phyloP scores from a whole-genome alignment of 2,113 vertebrate genomes.

The Chionis minor region DNA sequence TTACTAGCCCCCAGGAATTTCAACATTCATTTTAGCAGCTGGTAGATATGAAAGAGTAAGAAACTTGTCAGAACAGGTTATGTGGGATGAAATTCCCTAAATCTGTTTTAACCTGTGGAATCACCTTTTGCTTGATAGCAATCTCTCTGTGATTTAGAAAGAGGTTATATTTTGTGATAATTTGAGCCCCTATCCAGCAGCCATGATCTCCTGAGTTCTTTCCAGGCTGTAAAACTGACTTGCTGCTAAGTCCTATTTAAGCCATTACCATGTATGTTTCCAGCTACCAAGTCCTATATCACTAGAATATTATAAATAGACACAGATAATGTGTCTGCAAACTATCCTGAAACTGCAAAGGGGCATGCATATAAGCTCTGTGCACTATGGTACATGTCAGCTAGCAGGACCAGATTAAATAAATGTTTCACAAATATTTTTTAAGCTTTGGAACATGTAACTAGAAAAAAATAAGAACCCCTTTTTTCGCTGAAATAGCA shows the following conservation, averaged over 20 bases:
- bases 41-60: background rate
- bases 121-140: background rate
- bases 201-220: background rate
- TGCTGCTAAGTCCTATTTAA: background rate
- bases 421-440: background rate
- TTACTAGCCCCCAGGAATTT: background rate
- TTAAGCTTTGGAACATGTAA: background rate
- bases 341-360: background rate
- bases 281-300: background rate
- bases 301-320: background rate
- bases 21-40: background rate
- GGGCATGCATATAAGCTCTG: background rate
- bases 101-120: slow-evolving; percentile 28
- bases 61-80: slow-evolving; percentile 12
- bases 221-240: background rate
- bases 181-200: background rate
- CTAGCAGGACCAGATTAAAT: background rate
- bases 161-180: background rate
- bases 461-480: background rate
- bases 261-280: background rate
- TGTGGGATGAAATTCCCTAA: background rate
- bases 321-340: background rate
- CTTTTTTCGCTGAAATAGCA: background rate
- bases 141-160: background rate
- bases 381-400: background rate